phyloP scores from a whole-genome alignment of 2,888 invertebrate species.

The Penaeus monodon region DNA sequence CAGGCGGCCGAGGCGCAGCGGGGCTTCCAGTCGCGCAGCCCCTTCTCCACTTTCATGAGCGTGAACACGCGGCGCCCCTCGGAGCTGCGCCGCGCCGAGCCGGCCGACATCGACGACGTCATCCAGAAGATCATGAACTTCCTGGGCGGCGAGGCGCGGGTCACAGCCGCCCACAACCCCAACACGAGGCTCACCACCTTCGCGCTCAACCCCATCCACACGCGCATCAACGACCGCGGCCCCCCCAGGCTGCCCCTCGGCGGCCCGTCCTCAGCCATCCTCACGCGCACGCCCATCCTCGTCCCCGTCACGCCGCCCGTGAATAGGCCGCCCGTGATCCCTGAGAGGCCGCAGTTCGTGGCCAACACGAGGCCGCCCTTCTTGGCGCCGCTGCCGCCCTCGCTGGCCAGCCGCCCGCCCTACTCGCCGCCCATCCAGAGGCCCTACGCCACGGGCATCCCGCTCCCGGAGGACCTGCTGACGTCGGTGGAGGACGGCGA shows the following conservation, averaged over 20 bases:
- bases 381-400: slow-evolving; percentile 61
- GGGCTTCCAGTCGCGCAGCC: background rate
- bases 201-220: slow-evolving; percentile 59
- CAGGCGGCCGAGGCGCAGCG: too few relatives aligned
- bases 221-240: slow-evolving; percentile 87
- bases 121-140: slow-evolving; percentile 64
- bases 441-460: slow-evolving; percentile 47
- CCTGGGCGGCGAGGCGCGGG: slow-evolving; percentile 62
- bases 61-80: slow-evolving; percentile 2
- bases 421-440: slow-evolving; percentile 32
- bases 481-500: too few relatives aligned
- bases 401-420: slow-evolving; percentile 31
- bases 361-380: slow-evolving; percentile 64
- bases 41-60: slow-evolving; percentile 20
- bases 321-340: background rate
- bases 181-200: slow-evolving; percentile 59
- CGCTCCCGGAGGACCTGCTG: slow-evolving; percentile 41
- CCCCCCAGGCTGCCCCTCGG: slow-evolving; percentile 79
- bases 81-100: slow-evolving; percentile 14
- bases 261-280: slow-evolving; percentile 22
- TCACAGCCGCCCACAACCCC: slow-evolving; percentile 48
- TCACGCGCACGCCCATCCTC: slow-evolving; percentile 41
- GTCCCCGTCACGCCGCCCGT: slow-evolving; percentile 47
- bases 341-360: slow-evolving; percentile 57
- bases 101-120: slow-evolving; percentile 64